Percentiles rank a stretch among this genome's conserved stretches.
phyloP scores from a whole-genome alignment of 1,140 invertebrate genomes.

The Belonocnema kinseyi region DNA sequence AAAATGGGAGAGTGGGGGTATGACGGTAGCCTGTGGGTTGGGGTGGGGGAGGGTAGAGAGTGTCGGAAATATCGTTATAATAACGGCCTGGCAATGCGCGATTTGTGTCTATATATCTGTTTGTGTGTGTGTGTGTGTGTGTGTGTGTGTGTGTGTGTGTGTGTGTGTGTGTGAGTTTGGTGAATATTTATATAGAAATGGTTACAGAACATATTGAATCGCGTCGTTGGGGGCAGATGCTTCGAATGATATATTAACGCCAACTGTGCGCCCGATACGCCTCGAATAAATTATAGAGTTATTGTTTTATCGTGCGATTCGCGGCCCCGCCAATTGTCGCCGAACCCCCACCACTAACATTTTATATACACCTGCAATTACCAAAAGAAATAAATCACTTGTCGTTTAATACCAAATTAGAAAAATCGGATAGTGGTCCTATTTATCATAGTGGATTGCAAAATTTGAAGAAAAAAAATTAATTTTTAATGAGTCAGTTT shows the following conservation, averaged over 20 bases:
- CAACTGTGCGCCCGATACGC: constrained; percentile 70
- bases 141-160: neutral
- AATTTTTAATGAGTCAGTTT: too few species aligned
- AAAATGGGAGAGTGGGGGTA: constrained; percentile 28
- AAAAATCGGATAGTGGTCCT: neutral
- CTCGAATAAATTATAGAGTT: constrained; percentile 75
- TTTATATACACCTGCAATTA: neutral
- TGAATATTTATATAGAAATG: constrained; percentile 72
- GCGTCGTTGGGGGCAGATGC: constrained; percentile 74
- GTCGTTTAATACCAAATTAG: constrained; percentile 12
- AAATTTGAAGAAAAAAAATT: too few species aligned
- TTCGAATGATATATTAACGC: constrained; percentile 76
- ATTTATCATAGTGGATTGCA: too few species aligned
- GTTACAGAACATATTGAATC: constrained; percentile 72
- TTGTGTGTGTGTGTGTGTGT: neutral
- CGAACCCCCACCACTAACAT: neutral
- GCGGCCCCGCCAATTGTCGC: constrained; percentile 62
- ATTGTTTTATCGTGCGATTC: constrained; percentile 72
- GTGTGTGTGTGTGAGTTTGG: constrained; percentile 3
- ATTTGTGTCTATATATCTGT: constrained; percentile 6
- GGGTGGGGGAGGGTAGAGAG: neutral
- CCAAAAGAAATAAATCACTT: constrained; percentile 6
- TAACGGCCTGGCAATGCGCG: constrained; percentile 21
- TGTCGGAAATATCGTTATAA: constrained; percentile 27
- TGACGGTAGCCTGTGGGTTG: neutral